Evolutionary conservation across 2,113 vertebrate genomes (phyloP).

Genomic region (Amia ocellicauda): DNA sequence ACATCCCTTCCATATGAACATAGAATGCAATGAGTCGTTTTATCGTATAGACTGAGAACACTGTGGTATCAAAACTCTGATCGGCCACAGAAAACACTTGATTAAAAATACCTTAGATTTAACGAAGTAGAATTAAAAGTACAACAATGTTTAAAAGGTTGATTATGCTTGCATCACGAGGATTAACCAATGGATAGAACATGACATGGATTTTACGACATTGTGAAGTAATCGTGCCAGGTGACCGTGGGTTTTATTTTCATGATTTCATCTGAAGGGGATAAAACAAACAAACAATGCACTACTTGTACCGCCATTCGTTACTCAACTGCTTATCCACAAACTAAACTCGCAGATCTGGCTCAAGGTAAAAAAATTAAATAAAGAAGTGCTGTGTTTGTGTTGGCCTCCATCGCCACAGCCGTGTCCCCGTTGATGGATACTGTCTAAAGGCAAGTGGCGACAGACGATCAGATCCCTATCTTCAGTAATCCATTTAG

Average conservation of each 20-base stretch:
- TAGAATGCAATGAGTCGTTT: no score
- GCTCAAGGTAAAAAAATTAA: conserved; percentile 1
- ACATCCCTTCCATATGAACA: no score
- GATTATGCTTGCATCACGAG: background rate
- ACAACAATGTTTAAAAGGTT: no score
- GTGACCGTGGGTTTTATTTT: background rate
- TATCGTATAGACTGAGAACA: no score
- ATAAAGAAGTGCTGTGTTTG: background rate
- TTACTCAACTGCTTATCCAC: background rate
- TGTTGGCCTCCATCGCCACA: background rate
- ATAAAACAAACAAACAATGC: conserved; percentile 5
- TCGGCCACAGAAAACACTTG: no score
- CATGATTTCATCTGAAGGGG: background rate
- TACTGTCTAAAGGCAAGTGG: conserved; percentile 71
- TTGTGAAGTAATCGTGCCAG: background rate
- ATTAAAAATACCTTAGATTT: no score
- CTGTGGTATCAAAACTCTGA: no score
- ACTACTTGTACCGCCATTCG: background rate
- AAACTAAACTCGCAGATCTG: background rate
- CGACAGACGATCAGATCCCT: conserved; percentile 71
- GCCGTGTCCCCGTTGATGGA: conserved; percentile 50
- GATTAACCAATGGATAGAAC: background rate
- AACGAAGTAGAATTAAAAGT: no score
- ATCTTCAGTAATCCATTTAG: conserved; percentile 70
- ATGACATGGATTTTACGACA: background rate